phyloP scores from a whole-genome alignment of 2,888 invertebrate genomes.

The Arge pagana region DNA sequence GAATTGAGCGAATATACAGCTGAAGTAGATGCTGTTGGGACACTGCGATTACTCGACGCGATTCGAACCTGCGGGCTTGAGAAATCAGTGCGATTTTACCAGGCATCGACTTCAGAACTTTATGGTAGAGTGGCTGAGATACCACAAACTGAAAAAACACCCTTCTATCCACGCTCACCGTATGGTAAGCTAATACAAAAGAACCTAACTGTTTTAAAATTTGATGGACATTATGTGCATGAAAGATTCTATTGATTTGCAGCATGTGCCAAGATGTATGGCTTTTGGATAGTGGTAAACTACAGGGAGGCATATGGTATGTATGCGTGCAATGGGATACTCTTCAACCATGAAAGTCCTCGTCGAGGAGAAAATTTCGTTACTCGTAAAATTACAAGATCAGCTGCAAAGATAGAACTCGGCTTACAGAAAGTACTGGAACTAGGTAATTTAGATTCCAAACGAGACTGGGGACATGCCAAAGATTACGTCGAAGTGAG shows the following conservation, averaged over 20 bases:
- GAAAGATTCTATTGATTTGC: constrained; percentile 31
- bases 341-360: constrained; percentile 97
- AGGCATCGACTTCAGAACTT: constrained; percentile 94
- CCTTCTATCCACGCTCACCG: constrained; percentile 95
- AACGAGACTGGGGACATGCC: constrained; percentile 98
- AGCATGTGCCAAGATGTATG: constrained; percentile 96
- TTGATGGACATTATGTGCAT: background rate
- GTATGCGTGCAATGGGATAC: constrained; percentile 94
- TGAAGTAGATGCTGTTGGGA: constrained; percentile 96
- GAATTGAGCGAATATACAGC: constrained; percentile 99
- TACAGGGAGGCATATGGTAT: constrained; percentile 94
- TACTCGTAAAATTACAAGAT: constrained; percentile 95
- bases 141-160: constrained; percentile 92
- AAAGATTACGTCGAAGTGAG: constrained; percentile 91
- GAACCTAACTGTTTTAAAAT: constrained; percentile 4
- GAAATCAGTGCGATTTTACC: constrained; percentile 84
- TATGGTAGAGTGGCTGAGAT: constrained; percentile 92
- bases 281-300: constrained; percentile 95
- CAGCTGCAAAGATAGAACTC: constrained; percentile 93
- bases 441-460: constrained; percentile 93
- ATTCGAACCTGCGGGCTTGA: constrained; percentile 87
- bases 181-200: constrained; percentile 71
- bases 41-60: constrained; percentile 87
- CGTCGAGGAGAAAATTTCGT: constrained; percentile 97
- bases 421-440: constrained; percentile 85